Base-by-base conservation (phyloP, 1,140 invertebrate genomes). In the Chironomus striatipennis region DNA sequence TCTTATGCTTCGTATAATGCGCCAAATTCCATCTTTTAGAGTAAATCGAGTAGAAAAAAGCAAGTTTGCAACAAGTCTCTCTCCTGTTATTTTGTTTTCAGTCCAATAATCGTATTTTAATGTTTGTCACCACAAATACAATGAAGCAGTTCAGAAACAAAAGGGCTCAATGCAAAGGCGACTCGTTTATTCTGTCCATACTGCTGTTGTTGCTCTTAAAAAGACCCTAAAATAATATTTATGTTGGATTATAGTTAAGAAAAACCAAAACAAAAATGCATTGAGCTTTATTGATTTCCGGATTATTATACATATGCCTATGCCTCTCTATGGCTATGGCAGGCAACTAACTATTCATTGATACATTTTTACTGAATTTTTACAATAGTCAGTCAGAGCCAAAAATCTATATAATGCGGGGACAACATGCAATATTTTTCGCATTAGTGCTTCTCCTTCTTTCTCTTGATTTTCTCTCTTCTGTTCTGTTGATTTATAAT, bases 141-240 rank as follows among this genome's bases (percentile, higher is more conserved):
- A 47, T 5, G 15, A 15, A 15, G 43, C 43, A n/a, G n/a, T 12
- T 47, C 43, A 47, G 9, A 15, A 1, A 47, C 43, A 47, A 57
- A 12, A n/a, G 12, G 12, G 12, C 43, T 12, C 43, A 34, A 57
- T n/a, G n/a, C n/a, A 57, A 57, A 57, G 12, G 47, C 47, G 47
- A 57, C 24, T 34, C 24, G 24, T 34, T 5, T 5, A 34, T 34
- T 1, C 24, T 34, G 24, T 5, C n/a, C n/a, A n/a, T 34, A 5
- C 24, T 34, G 24, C 5, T 34, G 24, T 5, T 34, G 24, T 70
- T 70, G 65, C 17, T 70, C 65, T 20, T 70, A 70, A 18, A 34
- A 70, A 70, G 20, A 70, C 65, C 65, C 65, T 70, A 70, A 70
- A 70, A 70, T 70, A 70, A 70, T 70, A 70, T 70, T 70, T 20